Conservation (phyloP, 2,888 invertebrate genomes). For the Melipona beecheii region DNA sequence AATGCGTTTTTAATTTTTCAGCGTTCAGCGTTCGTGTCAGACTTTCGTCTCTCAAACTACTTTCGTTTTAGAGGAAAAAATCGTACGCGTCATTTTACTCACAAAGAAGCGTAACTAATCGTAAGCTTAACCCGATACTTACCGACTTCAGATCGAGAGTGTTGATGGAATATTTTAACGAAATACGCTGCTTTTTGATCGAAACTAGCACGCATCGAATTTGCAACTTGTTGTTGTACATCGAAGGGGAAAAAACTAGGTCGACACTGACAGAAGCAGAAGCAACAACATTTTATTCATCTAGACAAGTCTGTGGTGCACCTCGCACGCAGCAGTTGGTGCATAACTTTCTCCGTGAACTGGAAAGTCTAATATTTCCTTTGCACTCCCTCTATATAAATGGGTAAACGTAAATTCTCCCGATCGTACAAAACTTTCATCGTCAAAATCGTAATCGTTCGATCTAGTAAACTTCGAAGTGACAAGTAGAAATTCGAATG, state of each 20-base stretch:
- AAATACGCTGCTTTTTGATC: not conserved
- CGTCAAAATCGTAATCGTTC: not conserved
- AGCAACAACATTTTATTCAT: slow-evolving; percentile 63
- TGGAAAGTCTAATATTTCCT: slow-evolving; percentile 74
- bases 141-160: slow-evolving; percentile 56
- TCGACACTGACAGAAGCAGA: slow-evolving; percentile 42
- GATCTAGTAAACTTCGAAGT: not conserved
- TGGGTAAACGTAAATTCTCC: too few species aligned
- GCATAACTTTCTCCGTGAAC: slow-evolving; percentile 76
- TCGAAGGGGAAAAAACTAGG: slow-evolving; percentile 57
- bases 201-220: not conserved
- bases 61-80: not conserved
- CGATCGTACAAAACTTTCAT: too few species aligned
- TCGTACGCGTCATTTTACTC: not conserved
- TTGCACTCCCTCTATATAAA: slow-evolving; percentile 24
- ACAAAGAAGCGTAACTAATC: not conserved
- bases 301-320: slow-evolving; percentile 65
- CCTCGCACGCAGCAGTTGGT: slow-evolving; percentile 56
- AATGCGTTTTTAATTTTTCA: too few species aligned
- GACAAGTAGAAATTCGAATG: not conserved
- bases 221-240: not conserved
- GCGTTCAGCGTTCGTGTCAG: too few species aligned
- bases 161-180: slow-evolving; percentile 21
- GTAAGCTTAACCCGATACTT: not conserved
- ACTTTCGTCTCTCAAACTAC: too few species aligned